A percentile compares a stretch with the other conserved stretches of the same genome.
Conservation (phyloP, 2,797 vertebrate genomes). For the Pipistrellus pygmaeus region DNA sequence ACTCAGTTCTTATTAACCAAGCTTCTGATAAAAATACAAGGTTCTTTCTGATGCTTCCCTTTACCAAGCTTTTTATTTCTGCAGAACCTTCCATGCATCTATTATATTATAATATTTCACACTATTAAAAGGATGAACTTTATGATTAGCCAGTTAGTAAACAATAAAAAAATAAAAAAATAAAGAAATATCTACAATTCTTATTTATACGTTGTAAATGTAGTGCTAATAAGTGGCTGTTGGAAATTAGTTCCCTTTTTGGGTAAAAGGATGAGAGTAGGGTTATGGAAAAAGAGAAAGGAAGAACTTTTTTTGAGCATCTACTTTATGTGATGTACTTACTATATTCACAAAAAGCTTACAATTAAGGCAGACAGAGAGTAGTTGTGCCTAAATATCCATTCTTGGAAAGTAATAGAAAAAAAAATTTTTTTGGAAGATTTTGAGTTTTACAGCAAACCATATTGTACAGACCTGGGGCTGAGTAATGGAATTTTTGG, state of each 20-base stretch:
- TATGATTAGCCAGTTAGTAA: not conserved
- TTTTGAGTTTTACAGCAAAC: too few species aligned
- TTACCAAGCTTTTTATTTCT: not conserved
- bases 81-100: not conserved
- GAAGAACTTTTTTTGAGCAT: not conserved
- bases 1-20: slow-evolving; percentile 1
- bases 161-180: not conserved
- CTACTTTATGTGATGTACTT: not conserved
- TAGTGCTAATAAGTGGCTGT: not conserved
- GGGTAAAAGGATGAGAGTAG: not conserved
- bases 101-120: not conserved
- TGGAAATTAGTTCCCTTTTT: not conserved
- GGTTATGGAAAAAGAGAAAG: not conserved
- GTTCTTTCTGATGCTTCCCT: not conserved
- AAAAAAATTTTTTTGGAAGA: not conserved
- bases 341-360: not conserved
- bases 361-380: not conserved
- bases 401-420: not conserved
- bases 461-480: too few species aligned
- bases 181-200: not conserved
- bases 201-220: not conserved
- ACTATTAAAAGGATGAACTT: not conserved
- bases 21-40: not conserved
- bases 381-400: not conserved
- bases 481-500: not conserved